Base-by-base conservation (phyloP, 2,113 vertebrate genomes). In the Antechinus flavipes region DNA sequence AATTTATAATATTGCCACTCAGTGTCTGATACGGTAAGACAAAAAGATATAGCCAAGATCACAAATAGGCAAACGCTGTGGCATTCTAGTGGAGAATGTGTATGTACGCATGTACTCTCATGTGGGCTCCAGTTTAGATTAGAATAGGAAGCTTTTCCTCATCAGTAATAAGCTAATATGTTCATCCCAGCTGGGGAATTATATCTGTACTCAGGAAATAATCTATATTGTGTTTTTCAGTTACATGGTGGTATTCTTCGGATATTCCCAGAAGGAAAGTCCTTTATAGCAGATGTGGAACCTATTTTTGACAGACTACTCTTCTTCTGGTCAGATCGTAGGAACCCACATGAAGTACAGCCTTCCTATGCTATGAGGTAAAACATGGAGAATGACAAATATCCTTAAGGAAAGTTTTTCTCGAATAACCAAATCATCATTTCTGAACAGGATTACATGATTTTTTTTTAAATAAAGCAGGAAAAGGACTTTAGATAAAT, bases 241-340 rank as follows among this genome's bases (percentile, higher is more conserved):
- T 98, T 99, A 90, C 99, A 99, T 25, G 99, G 99, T 2, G 99
- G 99, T 58, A 95, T 99, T 96, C 98, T 99, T 54, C 98, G 99
- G 93, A 99, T 99, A 98, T 99, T 99, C 97, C 99, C 99, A 12
- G 99, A 99, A 97, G 99, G 99, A 30, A 99, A 99, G 91, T 98
- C 99, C 0, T 99, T 99, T 25, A 98, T 99, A 94, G 99, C 99
- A 0, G 99, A 99, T 56, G 99, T 99, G 89, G 99, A 99, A 95
- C 99, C 99, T 0, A 99, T 99, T 97, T 99, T 99, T 97, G 99
- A 99, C 97, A 98, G 99, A 92, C 98, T 99, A 92, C 98, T 99
- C 8, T 99, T 99, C 95, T 99, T 99, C 98, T 99, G 99, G 99
- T 99, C 99, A 35, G 99, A 99, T 97, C 98, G 99, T 89, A 99